These are phyloP conservation scores for Propithecus coquereli DNA, from an alignment of 2,113 vertebrate genomes.

Conservation along the genomic window DNA sequence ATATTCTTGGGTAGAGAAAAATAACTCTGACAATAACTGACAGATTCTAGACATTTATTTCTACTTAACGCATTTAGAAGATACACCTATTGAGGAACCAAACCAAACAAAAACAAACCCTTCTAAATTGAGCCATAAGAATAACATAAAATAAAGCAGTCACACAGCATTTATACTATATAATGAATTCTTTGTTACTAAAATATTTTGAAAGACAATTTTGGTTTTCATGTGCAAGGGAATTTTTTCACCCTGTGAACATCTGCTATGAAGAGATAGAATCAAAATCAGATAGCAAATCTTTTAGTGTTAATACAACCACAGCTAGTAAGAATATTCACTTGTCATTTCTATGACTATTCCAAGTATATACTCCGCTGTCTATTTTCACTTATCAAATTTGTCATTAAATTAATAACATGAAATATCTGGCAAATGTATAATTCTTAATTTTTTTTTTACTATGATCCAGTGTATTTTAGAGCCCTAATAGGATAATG, in stretches of 20 bases:
- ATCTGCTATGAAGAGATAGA: not conserved
- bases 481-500: not conserved
- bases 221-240: not conserved
- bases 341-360: not conserved
- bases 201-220: not conserved
- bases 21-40: not conserved
- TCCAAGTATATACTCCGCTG: not conserved
- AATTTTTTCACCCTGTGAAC: not conserved
- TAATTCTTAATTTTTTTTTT: not conserved
- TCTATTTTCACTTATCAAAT: not conserved
- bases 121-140: not conserved
- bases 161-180: not conserved
- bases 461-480: conserved; percentile 1
- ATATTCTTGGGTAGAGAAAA: not conserved
- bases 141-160: not conserved
- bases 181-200: not conserved
- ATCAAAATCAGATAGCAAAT: not conserved
- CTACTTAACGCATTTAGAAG: not conserved
- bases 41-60: not conserved
- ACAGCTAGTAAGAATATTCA: not conserved
- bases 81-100: not conserved
- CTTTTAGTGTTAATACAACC: not conserved
- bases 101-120: not conserved
- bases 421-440: not conserved
- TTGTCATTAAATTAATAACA: not conserved